Conservation (phyloP, 2,113 vertebrate genomes). For the Pagrus major region DNA sequence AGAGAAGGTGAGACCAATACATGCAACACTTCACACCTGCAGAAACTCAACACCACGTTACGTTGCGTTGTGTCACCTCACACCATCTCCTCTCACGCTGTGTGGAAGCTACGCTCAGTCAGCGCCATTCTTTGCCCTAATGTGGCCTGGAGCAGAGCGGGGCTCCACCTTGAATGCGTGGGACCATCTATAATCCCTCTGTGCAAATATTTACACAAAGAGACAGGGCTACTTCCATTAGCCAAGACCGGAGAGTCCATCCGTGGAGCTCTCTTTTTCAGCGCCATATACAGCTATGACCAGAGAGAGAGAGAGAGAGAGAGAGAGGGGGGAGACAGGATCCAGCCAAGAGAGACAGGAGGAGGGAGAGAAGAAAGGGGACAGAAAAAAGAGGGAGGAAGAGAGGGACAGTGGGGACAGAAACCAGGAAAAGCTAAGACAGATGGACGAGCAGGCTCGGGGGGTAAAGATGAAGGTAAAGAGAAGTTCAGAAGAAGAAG, state of each 20-base stretch:
- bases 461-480: constrained; percentile 19
- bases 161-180: constrained; percentile 67
- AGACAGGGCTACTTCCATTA: constrained; percentile 72
- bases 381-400: constrained; percentile 1
- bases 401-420: background rate
- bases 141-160: constrained; percentile 66
- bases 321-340: background rate
- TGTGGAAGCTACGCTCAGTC: constrained; percentile 31
- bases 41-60: background rate
- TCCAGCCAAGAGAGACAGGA: background rate
- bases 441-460: background rate
- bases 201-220: constrained; percentile 80
- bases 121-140: constrained; percentile 73
- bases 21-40: constrained; percentile 1
- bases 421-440: no score
- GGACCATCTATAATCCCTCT: constrained; percentile 71
- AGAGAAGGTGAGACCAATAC: constrained; percentile 27
- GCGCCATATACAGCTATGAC: constrained; percentile 77
- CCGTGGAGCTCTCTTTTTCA: constrained; percentile 46
- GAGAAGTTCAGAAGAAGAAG: constrained; percentile 1
- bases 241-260: constrained; percentile 63
- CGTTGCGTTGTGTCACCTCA: background rate
- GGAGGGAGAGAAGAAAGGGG: background rate
- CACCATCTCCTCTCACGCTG: background rate
- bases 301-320: constrained; percentile 25